Percentiles rank a stretch among this genome's conserved stretches.
These are phyloP conservation scores for Melanotaenia boesemani DNA, from an alignment of 2,797 vertebrate genomes.

Conservation along the genomic window DNA sequence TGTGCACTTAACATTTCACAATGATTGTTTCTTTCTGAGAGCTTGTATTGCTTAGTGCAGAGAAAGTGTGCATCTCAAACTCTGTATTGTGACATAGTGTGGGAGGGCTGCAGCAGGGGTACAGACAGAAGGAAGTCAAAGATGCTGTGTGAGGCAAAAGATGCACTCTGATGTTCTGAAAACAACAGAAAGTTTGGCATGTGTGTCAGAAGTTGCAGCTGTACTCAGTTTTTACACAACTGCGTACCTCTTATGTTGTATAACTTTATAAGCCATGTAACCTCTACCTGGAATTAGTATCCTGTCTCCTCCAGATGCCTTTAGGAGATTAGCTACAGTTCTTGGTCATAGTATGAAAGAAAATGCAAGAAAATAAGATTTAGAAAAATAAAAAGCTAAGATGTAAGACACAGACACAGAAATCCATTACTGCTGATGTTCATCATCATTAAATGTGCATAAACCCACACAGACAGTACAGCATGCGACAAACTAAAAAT, in stretches of 20 bases:
- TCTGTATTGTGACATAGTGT: not conserved
- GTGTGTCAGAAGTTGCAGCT: not conserved
- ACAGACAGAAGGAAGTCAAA: not conserved
- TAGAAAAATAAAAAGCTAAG: too few relatives aligned
- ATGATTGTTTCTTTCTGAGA: not conserved
- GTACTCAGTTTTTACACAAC: not conserved
- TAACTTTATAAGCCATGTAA: not conserved
- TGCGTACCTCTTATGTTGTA: not conserved
- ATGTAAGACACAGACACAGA: too few relatives aligned
- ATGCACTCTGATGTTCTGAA: not conserved
- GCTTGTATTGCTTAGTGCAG: not conserved
- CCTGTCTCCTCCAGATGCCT: too few relatives aligned
- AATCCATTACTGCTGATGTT: not conserved
- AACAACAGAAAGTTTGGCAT: not conserved
- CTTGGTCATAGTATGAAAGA: too few relatives aligned
- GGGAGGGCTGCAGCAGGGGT: not conserved
- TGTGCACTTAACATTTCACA: conserved; percentile 49
- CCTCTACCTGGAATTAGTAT: not conserved
- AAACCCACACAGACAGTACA: too few relatives aligned
- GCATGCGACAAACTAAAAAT: too few relatives aligned
- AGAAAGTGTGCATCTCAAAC: not conserved
- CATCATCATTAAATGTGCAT: too few relatives aligned
- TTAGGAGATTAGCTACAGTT: too few relatives aligned
- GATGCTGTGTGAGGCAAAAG: not conserved
- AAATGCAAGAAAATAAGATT: too few relatives aligned